Percentiles rank a stretch among this genome's conserved stretches.
These are phyloP conservation scores for Rhodinocichla rosea DNA, from an alignment of 2,113 vertebrate species.

Conservation along the genomic window DNA sequence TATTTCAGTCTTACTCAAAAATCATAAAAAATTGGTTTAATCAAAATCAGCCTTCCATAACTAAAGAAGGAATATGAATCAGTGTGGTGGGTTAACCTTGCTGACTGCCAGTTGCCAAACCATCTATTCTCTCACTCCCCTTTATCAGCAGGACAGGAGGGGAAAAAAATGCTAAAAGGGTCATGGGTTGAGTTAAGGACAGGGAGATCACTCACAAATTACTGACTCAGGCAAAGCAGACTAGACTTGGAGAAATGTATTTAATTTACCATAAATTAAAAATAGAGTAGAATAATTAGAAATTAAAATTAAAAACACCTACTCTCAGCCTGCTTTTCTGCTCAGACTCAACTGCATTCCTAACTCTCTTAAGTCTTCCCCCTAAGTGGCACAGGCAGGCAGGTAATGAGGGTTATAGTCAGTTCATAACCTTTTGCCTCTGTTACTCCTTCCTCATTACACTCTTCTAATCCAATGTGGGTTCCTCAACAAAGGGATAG, in stretches of 20 bases:
- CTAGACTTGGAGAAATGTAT: neutral
- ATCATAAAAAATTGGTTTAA: neutral
- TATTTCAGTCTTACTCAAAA: neutral
- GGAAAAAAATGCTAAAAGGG: neutral
- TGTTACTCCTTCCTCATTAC: neutral
- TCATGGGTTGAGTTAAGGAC: neutral
- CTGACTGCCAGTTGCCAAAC: neutral
- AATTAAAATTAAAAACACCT: neutral
- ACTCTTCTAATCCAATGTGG: neutral
- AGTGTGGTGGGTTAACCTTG: neutral
- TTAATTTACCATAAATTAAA: neutral
- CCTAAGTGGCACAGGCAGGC: rapidly evolving
- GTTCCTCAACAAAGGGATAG: neutral
- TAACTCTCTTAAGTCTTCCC: neutral
- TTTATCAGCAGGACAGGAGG: neutral
- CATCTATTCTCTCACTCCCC: neutral
- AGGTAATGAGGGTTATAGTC: neutral
- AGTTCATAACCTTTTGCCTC: neutral
- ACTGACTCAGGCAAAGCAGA: neutral
- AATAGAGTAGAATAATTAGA: neutral
- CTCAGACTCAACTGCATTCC: neutral
- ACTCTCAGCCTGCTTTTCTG: neutral
- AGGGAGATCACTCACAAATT: neutral
- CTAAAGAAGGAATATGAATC: neutral
- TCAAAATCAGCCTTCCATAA: constrained; percentile 19